Evolutionary conservation across 1,140 invertebrate species (phyloP), one percentile per base, ranked within the genome.

Genomic region (Drosophila pectinifera): DNA sequence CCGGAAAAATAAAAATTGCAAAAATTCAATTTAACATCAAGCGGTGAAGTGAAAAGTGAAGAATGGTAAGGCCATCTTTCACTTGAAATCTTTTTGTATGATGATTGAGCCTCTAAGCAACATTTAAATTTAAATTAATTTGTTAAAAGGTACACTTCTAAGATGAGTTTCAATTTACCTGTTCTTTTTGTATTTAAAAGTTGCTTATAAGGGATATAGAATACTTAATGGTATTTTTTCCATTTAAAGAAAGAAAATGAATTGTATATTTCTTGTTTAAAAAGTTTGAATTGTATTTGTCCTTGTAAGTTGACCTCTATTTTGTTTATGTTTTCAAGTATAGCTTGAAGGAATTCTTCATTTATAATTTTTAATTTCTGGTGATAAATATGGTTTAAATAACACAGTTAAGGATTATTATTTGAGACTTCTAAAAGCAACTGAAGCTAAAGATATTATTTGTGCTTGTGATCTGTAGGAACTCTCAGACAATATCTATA

Each of bases 1-100:
- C 84, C 84, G 80, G 84, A 83, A 89, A 77, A 86, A 89, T 84
- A 88, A 88, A 88, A 88, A 83, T 84, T 88, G 82, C 77, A 89
- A 84, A 88, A 88, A 88, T 88, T 89, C 69, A 88, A 89, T 68
- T 83, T 55, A 64, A 63, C 57, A 54, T 75, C 39, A 55, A 63
- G 49, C 34, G 46, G 49, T 28, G 18, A 63, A 59, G 43, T 36
- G 18, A 20, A 10, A 2, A 53, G 49, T 45, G 45, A 34, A 68
- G 53, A 65, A 70, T 62, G 45, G n/a, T 38, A 38, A 22, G 54
- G 38, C 46, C 34, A 20, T 73, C 39, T 48, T n/a, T 73, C 53
- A 49, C 48, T 13, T 22, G 4, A 26, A 62, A 38, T 48, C 18
- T 11, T 54, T 36, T 24, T 55, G 16, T 54, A 55, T 31, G 28